phyloP scores from a whole-genome alignment of 2,888 invertebrate genomes.

The Beris chalybata region DNA sequence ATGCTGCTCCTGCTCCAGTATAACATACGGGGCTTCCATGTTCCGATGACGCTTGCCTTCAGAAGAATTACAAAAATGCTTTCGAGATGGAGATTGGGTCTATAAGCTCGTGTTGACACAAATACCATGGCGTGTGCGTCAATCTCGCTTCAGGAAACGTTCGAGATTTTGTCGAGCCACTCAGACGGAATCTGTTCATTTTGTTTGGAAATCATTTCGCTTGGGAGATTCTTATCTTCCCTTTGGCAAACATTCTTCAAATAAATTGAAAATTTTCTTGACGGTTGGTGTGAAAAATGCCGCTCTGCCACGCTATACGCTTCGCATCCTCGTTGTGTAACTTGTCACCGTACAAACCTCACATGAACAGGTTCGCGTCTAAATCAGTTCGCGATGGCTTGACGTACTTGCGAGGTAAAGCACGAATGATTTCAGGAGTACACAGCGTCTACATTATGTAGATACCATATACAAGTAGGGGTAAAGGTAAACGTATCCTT shows the following conservation, averaged over 20 bases:
- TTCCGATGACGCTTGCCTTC: conserved; percentile 10
- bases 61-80: conserved; percentile 10
- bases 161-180: conserved; percentile 26
- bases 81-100: conserved; percentile 12
- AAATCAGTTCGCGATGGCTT: neutral
- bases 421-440: conserved; percentile 22
- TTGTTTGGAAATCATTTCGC: conserved; percentile 36
- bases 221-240: conserved; percentile 34
- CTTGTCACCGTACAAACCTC: conserved; percentile 24
- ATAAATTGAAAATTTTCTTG: conserved; percentile 36
- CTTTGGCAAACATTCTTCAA: conserved; percentile 37
- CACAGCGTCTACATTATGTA: neutral
- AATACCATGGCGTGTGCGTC: conserved; percentile 12
- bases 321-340: neutral
- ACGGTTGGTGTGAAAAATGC: conserved; percentile 15
- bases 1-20: too few species aligned
- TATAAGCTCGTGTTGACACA: conserved; percentile 3
- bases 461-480: neutral
- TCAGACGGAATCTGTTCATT: conserved; percentile 34
- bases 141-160: conserved; percentile 16
- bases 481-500: neutral
- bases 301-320: too few species aligned
- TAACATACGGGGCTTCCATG: too few species aligned
- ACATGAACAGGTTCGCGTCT: conserved; percentile 14
- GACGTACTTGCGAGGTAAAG: neutral